Evolutionary conservation across 1,140 invertebrate genomes (phyloP), one percentile per base, ranked within the genome.

Genomic region (Phymorhynchus buccinoides): DNA sequence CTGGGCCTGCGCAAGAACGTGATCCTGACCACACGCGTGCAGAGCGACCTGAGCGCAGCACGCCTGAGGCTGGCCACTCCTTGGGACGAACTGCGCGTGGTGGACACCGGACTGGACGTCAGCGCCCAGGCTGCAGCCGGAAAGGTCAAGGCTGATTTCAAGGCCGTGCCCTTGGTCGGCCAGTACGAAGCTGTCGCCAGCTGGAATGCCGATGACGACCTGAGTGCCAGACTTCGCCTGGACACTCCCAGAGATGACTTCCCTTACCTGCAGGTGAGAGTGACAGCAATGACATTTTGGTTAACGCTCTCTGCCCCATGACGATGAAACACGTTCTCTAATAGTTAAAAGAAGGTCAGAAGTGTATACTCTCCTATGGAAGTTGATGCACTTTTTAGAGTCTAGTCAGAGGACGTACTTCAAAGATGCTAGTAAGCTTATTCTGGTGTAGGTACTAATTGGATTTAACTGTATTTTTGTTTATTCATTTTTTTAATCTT

Each of bases 191-290:
- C 30, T 27, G 27, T 9, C 71, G 62, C 68, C 66, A 83, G 12
- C 35, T 83, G 82, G 82, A 48, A 30, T 39, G n/a, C 48, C 30
- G 82, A 83, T 39, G 73, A 75, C 27, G 73, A 75, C 9, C 27
- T 75, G 37, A 75, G 27, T 37, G 82, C 68, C 30, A 41, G n/a
- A 44, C 42, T 83, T n/a, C 56, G 82, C 32, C 39, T 83, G 82
- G 82, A 83, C 41, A 83, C 82, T 27, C 82, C 82, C n/a, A 44
- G 37, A 32, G n/a, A 32, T 7, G 66, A 73, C 39, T 83, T 83
- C 82, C 82, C 82, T 42, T 83, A 83, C 82, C 66, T 83, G 14
- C 82, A 73, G 71, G 71, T 79, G 35, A 42, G 75, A 35, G n/a
- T n/a, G n/a, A n/a, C n/a, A n/a, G n/a, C n/a, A n/a, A n/a, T n/a